These are phyloP conservation scores for Nycticebus coucang DNA, from an alignment of 2,113 vertebrate species.

Conservation along the genomic window DNA sequence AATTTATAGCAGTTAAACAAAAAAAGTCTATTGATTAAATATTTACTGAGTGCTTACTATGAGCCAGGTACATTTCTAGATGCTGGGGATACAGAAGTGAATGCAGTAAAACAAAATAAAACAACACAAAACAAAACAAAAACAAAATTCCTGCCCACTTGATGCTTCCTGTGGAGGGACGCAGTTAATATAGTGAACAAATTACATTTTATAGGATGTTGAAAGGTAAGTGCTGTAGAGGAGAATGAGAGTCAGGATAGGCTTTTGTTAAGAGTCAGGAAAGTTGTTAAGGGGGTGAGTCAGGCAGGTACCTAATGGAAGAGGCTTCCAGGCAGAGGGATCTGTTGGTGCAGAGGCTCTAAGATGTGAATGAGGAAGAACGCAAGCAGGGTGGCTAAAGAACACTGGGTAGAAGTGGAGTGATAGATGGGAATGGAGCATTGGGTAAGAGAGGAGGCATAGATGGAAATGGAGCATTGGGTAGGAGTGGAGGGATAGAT, in stretches of 20 bases:
- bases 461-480: too few species aligned
- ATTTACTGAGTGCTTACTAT: background rate
- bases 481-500: too few species aligned
- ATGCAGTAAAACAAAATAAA: background rate
- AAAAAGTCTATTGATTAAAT: background rate
- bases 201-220: background rate
- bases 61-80: background rate
- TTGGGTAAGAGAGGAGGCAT: too few species aligned
- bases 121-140: background rate
- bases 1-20: background rate
- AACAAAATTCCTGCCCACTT: background rate
- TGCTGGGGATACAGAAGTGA: background rate
- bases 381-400: background rate
- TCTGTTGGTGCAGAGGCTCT: background rate
- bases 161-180: background rate
- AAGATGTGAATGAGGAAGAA: background rate
- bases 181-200: background rate
- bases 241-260: background rate
- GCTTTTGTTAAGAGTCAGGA: background rate
- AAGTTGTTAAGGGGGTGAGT: background rate
- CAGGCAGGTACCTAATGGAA: background rate
- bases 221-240: background rate
- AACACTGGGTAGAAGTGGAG: rapidly evolving
- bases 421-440: background rate
- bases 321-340: background rate